A percentile compares a stretch with the other conserved stretches of the same genome.
phyloP scores from a whole-genome alignment of 2,113 vertebrate genomes.

The Lycocorax pyrrhopterus region DNA sequence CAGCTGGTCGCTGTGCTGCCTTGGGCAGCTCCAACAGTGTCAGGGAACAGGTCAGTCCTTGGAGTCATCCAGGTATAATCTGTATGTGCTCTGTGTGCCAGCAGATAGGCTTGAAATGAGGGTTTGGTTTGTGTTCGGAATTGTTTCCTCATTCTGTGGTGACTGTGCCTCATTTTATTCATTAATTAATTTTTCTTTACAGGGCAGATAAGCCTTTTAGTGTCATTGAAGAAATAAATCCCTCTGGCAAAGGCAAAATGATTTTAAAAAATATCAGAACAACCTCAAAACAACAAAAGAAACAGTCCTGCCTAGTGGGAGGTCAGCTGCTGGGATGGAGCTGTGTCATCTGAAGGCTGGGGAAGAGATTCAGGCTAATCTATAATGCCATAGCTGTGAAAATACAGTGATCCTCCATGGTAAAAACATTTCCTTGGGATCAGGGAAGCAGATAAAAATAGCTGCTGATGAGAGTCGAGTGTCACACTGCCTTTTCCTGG shows the following conservation, averaged over 20 bases:
- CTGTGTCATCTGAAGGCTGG: not conserved
- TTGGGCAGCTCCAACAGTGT: no score
- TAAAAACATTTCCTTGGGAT: not conserved
- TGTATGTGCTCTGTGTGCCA: not conserved
- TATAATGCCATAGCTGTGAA: not conserved
- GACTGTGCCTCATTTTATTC: not conserved
- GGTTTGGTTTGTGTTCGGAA: not conserved
- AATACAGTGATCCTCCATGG: not conserved
- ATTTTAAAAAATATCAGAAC: not conserved
- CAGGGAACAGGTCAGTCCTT: not conserved
- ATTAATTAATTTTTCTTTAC: not conserved
- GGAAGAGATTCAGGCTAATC: not conserved
- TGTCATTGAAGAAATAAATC: not conserved
- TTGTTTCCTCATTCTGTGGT: not conserved
- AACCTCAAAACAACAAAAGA: not conserved
- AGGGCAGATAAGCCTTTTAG: not conserved
- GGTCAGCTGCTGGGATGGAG: not conserved
- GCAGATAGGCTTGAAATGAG: not conserved
- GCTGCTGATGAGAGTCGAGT: not conserved
- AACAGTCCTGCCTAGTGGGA: not conserved
- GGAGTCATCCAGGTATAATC: not conserved
- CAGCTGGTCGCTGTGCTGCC: no score
- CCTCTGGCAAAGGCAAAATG: not conserved
- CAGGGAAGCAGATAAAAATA: not conserved
- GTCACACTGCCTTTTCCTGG: not conserved